These are phyloP conservation scores for Cyclophora punctaria DNA, from an alignment of 2,888 invertebrate genomes.

Conservation along the genomic window DNA sequence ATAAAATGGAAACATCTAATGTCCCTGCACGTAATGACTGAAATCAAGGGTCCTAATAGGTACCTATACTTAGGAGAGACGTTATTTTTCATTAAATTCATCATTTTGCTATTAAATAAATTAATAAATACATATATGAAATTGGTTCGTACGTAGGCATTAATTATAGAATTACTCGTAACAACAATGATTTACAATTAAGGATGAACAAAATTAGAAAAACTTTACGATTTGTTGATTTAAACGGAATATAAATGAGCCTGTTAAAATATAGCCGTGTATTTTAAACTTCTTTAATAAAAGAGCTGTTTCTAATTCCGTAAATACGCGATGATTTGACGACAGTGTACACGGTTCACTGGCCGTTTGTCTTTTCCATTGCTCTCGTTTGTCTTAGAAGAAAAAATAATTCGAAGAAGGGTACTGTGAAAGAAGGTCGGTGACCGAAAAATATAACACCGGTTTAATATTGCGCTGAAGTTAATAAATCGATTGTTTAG, in stretches of 20 bases:
- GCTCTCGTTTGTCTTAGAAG: constrained; percentile 23
- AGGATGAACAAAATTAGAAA: constrained; percentile 26
- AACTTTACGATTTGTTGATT: constrained; percentile 27
- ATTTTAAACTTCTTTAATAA: constrained; percentile 41
- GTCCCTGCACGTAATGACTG: too few relatives aligned
- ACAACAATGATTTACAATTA: too few relatives aligned
- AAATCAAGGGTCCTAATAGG: too few relatives aligned
- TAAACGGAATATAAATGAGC: constrained; percentile 38
- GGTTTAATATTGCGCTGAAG: constrained; percentile 37
- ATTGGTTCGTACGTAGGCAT: too few relatives aligned
- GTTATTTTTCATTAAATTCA: too few relatives aligned
- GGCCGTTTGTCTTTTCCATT: constrained; percentile 29
- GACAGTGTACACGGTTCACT: constrained; percentile 10
- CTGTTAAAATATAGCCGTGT: constrained; percentile 37
- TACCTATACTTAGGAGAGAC: too few relatives aligned
- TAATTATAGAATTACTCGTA: too few relatives aligned
- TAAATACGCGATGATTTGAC: constrained; percentile 25
- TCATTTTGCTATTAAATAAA: too few relatives aligned
- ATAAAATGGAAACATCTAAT: too few relatives aligned
- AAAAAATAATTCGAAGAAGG: constrained; percentile 24
- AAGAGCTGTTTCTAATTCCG: constrained; percentile 36
- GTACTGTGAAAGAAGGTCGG: constrained; percentile 44
- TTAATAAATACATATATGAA: too few relatives aligned
- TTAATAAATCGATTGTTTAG: constrained; percentile 17
- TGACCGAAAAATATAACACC: constrained; percentile 40